Base-by-base conservation (phyloP, 92 coral and sea anemone genomes). In the Bergia puertoricense region DNA sequence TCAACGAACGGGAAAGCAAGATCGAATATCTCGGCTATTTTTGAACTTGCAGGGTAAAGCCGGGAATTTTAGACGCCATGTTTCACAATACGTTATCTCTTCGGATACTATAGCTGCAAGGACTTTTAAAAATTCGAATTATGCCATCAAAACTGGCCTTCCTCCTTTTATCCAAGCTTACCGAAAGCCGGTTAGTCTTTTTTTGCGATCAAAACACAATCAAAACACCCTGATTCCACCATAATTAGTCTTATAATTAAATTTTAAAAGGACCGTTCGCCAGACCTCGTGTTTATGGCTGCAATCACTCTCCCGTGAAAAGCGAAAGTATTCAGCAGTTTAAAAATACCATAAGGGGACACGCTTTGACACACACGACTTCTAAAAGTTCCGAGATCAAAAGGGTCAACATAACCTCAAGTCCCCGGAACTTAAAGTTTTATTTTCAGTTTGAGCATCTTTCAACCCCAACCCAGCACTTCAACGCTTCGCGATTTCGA, bases 401-500 rank as follows among this genome's bases (percentile, higher is more conserved):
- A 84, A 10, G 45, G 87, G 87, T 84, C 87, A 84, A 45, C 79
- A 72, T 36, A 84, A 81, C 5, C 68, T 71, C 87, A 56, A 67
- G 74, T 20, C 57, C 82, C 86, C 86, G 86, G 86, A 82, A 82
- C 76, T 82, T 71, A 48, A 5, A 30, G 22, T 71, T 42, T 84
- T 14, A 72, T 84, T 84, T 45, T 84, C 87, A 84, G 87, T 22
- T 44, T 6, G 79, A 84, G 62, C 87, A 72, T 84, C 87, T 84
- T 84, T 84, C 87, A 84, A 20, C 87, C 30, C 46, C 20, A 71
- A 45, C 45, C 79, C n/a, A 84, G 67, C 79, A 39, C 85, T 84
- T 72, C 68, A 46, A 69, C 37, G 8, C 40, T 66, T 84, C 36
- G 66, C 71, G 87, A 84, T 38, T 84, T 48, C 36, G 42, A 45